These are phyloP conservation scores for Archips crataeganus DNA, from an alignment of 2,888 invertebrate genomes.

Conservation along the genomic window DNA sequence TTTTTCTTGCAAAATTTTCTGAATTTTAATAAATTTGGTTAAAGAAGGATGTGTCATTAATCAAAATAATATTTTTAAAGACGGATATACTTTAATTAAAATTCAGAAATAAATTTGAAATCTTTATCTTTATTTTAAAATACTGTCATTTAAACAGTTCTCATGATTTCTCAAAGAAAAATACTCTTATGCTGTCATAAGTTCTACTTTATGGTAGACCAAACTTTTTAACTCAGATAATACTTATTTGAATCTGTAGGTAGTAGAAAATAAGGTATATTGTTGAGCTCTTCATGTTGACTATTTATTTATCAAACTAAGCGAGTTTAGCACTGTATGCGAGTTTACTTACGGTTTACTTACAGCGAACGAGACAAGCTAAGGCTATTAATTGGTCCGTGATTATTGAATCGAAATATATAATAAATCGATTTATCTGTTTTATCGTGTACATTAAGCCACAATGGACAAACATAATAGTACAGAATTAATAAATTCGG, in stretches of 20 bases:
- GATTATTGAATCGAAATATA: not conserved
- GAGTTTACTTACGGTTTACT: not conserved
- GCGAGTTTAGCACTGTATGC: slow-evolving; percentile 11
- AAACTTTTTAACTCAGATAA: not conserved
- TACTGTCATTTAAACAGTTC: too few relatives aligned
- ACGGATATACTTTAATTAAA: too few relatives aligned
- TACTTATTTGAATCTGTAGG: not conserved
- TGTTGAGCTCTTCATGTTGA: not conserved
- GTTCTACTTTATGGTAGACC: slow-evolving; percentile 2
- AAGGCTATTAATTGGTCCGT: slow-evolving; percentile 3
- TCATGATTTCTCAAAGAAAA: not conserved
- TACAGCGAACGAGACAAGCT: not conserved
- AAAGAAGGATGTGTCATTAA: not conserved
- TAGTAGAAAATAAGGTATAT: fast-evolving
- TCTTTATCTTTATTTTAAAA: too few relatives aligned
- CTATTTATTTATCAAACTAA: slow-evolving; percentile 6
- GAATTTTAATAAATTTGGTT: not conserved
- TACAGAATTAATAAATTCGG: slow-evolving; percentile 88
- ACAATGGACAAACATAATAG: slow-evolving; percentile 89
- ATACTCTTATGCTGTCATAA: slow-evolving; percentile 1
- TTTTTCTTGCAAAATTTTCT: not conserved
- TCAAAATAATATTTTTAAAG: too few relatives aligned
- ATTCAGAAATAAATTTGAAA: too few relatives aligned
- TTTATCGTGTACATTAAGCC: slow-evolving; percentile 5
- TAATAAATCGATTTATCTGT: not conserved